phyloP scores from a whole-genome alignment of 1,140 invertebrate genomes.

The Drosophila virilis region DNA sequence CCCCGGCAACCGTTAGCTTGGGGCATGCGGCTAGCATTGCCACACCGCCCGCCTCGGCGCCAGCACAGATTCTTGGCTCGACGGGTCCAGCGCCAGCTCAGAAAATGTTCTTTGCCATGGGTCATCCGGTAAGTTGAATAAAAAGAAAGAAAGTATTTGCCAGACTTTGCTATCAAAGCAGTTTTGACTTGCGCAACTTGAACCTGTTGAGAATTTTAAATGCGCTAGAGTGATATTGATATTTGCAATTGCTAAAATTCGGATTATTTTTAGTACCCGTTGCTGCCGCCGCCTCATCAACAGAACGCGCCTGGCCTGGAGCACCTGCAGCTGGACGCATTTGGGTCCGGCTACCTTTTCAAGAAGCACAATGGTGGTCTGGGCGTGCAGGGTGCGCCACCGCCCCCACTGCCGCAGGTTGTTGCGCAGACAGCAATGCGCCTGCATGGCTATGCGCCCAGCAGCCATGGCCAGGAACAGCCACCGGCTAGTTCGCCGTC shows the following conservation, averaged over 20 bases:
- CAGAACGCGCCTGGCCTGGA: conserved; percentile 54
- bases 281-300: conserved; percentile 62
- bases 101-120: conserved; percentile 73
- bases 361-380: conserved; percentile 72
- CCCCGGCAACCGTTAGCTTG: conserved; percentile 67
- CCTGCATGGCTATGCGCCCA: conserved; percentile 68
- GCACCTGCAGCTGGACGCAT: conserved; percentile 63
- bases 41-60: conserved; percentile 67
- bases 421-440: conserved; percentile 67
- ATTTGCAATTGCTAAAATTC: background rate
- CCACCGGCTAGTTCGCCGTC: conserved; percentile 68
- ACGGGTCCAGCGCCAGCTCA: conserved; percentile 42
- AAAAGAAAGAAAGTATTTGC: too few relatives aligned
- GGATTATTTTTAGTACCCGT: conserved; percentile 50
- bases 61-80: conserved; percentile 65
- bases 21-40: conserved; percentile 67
- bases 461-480: conserved; percentile 48
- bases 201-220: too few relatives aligned
- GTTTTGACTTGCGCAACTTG: too few relatives aligned
- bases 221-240: background rate
- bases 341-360: conserved; percentile 56
- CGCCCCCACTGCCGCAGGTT: conserved; percentile 52
- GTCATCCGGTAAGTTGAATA: conserved; percentile 65
- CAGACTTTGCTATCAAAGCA: too few relatives aligned
- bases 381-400: conserved; percentile 37